phyloP scores from a whole-genome alignment of 2,888 invertebrate species.

The Girardia tigrina region DNA sequence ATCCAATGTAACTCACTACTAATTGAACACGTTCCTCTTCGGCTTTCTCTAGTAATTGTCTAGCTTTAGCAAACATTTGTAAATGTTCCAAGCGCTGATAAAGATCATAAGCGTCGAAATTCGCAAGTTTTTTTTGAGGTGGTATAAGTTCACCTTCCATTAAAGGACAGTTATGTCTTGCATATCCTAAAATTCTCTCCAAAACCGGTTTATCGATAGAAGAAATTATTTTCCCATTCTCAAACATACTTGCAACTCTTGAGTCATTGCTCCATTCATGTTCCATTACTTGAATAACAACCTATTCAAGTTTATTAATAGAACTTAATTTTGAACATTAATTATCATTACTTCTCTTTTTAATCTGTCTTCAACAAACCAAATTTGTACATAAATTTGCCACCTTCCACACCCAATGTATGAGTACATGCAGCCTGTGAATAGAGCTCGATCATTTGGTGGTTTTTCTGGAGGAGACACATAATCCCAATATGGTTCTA shows the following conservation, averaged over 20 bases:
- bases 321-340: neutral
- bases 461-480: slow-evolving; percentile 29
- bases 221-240: slow-evolving; percentile 17
- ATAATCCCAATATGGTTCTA: slow-evolving; percentile 29
- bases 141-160: slow-evolving; percentile 31
- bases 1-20: neutral
- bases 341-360: slow-evolving; percentile 29
- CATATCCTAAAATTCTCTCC: slow-evolving; percentile 21
- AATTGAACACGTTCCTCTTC: neutral
- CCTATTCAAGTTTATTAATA: neutral
- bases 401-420: slow-evolving; percentile 33
- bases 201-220: slow-evolving; percentile 26
- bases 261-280: slow-evolving; percentile 30
- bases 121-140: slow-evolving; percentile 27
- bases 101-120: slow-evolving; percentile 30
- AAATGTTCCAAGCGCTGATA: slow-evolving; percentile 19
- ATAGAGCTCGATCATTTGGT: slow-evolving; percentile 27
- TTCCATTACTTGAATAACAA: slow-evolving; percentile 34
- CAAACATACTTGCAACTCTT: slow-evolving; percentile 30
- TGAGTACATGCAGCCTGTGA: slow-evolving; percentile 32
- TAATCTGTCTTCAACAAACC: slow-evolving; percentile 33
- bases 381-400: slow-evolving; percentile 34
- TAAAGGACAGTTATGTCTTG: slow-evolving; percentile 34
- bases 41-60: neutral
- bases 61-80: neutral